Base-by-base conservation (phyloP, 2,797 vertebrate species). In the Leptatherina wallacei region DNA sequence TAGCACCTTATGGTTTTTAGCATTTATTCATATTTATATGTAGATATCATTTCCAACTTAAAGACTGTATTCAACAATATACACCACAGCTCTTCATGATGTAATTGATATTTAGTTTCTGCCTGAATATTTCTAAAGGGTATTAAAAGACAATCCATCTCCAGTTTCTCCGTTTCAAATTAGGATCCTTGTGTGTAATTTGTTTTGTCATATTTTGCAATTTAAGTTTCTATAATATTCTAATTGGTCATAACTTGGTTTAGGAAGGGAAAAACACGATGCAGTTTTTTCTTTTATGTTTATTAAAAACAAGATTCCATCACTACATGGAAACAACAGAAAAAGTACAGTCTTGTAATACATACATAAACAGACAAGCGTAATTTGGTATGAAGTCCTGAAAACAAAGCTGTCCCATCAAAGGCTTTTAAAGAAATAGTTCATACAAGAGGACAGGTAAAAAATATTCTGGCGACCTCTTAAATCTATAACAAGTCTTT, bases 241-340 rank as follows among this genome's bases (percentile, higher is more conserved):
- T 22, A 1, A 58, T 18, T 52, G 20, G n/a, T 49, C 40, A 47
- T 27, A 2, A 65, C 29, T 52, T 14, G 0, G 16, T 63, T 44
- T 7, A 69, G 2, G 24, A 66, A 8, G 60, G 40, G 62, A 42
- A 29, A 36, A 76, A 9, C 70, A 6, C 4, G 77, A 22, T 10
- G 0, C 0, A 62, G 6, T n/a, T 20, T n/a, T 8, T 61, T 74
- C 61, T 73, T 13, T 18, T 3, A 52, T 9, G 5, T 87, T 88
- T 78, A 84, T 70, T 83, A 63, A 61, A 72, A 82, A 79, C 0
- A 65, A 58, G 33, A 1, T 69, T 65, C 0, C 33, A 65, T 63
- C 22, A 54, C 2, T 36, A 62, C 66, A 68, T 35, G 18, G 18
- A 33, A 22, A 70, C 63, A 75, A 80, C 42, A 74, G 57, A 72